phyloP scores from a whole-genome alignment of 2,888 invertebrate genomes.

The Pachycephus smyrnensis region DNA sequence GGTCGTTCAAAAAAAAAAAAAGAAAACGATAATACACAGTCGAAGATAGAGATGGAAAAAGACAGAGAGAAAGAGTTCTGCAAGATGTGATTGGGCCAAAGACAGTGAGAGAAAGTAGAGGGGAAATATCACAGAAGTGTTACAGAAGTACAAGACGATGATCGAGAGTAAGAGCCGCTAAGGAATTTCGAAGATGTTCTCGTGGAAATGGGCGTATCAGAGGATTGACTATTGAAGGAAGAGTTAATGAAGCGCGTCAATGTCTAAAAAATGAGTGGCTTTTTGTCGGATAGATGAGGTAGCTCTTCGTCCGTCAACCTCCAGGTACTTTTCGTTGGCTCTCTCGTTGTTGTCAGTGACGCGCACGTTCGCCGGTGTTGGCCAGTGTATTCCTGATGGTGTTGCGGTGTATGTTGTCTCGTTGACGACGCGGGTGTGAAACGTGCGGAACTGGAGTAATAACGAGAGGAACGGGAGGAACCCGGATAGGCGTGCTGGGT shows the following conservation, averaged over 20 bases:
- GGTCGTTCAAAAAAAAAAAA: neutral
- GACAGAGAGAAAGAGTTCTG: slow-evolving; percentile 17
- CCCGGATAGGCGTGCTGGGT: neutral
- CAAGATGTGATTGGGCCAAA: neutral
- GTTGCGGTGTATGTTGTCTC: neutral
- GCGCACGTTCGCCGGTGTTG: neutral
- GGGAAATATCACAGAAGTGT: neutral
- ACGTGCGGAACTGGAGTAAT: neutral
- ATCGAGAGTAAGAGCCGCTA: neutral
- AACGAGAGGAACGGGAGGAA: neutral
- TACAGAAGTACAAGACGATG: neutral
- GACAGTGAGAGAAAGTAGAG: neutral
- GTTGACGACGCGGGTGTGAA: neutral
- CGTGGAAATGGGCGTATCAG: neutral
- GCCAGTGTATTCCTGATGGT: neutral
- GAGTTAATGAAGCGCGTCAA: neutral
- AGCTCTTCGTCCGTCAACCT: neutral
- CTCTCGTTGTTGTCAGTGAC: neutral
- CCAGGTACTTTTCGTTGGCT: neutral
- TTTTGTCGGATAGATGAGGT: neutral
- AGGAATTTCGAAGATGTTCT: neutral
- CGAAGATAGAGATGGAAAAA: neutral
- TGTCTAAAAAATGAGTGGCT: neutral
- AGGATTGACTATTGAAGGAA: neutral
- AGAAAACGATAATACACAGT: neutral